These are phyloP conservation scores for Coluber constrictor DNA, from an alignment of 2,797 vertebrate genomes.

Conservation along the genomic window DNA sequence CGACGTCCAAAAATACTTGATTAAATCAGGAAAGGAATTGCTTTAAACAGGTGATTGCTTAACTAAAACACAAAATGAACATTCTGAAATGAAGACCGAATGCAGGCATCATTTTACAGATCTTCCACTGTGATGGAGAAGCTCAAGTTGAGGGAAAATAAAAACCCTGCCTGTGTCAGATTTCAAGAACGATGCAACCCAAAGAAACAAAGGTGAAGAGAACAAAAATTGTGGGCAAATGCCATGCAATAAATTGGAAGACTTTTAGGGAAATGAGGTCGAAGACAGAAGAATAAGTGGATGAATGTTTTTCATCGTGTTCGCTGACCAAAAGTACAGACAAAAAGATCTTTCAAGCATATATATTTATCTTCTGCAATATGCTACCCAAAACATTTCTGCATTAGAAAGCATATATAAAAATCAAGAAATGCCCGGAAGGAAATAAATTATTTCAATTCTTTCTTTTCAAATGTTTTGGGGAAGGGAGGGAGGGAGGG, in stretches of 20 bases:
- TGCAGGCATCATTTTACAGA: background rate
- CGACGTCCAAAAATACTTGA: background rate
- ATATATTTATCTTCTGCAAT: background rate
- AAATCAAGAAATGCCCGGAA: no score
- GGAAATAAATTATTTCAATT: no score
- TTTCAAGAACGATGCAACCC: background rate
- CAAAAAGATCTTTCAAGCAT: background rate
- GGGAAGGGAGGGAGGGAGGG: no score
- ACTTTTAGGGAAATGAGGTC: background rate
- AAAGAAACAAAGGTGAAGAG: background rate
- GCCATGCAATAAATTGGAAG: background rate
- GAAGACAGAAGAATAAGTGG: background rate
- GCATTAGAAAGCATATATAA: background rate
- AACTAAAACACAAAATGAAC: background rate
- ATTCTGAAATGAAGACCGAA: no score
- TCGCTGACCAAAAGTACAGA: background rate
- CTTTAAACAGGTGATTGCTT: background rate
- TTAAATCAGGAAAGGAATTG: conserved; percentile 30
- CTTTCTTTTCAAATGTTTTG: no score
- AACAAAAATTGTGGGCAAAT: background rate
- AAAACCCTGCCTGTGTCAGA: no score
- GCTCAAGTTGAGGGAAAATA: no score
- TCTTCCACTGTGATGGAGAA: background rate
- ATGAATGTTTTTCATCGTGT: background rate
- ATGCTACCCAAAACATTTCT: background rate